phyloP scores from a whole-genome alignment of 2,888 invertebrate genomes.

The Callimorpha dominula region DNA sequence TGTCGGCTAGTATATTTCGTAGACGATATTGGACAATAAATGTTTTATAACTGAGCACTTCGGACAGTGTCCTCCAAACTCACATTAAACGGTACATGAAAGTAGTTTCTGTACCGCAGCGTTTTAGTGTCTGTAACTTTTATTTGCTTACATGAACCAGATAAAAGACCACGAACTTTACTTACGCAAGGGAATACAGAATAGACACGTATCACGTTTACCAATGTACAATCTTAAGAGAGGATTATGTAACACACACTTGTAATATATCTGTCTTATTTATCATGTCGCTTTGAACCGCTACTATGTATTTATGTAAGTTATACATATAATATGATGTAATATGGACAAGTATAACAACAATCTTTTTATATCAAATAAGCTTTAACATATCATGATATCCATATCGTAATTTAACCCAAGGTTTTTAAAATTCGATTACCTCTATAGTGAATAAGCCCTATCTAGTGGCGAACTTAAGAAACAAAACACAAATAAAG shows the following conservation, averaged over 20 bases:
- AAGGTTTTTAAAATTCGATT: no score
- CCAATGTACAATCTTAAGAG: conserved; percentile 26
- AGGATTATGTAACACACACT: conserved; percentile 34
- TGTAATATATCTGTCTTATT: conserved; percentile 32
- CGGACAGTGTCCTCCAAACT: conserved; percentile 24
- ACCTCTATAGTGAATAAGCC: no score
- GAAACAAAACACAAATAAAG: no score
- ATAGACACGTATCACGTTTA: conserved; percentile 29
- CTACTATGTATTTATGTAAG: conserved; percentile 9
- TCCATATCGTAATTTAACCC: no score
- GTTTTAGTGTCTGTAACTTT: conserved; percentile 27
- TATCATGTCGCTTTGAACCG: conserved; percentile 31
- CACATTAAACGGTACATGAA: conserved; percentile 26
- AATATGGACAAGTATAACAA: no score
- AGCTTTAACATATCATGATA: no score
- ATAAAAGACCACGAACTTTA: conserved; percentile 21
- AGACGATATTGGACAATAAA: conserved; percentile 25
- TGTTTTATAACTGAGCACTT: conserved; percentile 24
- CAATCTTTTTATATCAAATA: no score
- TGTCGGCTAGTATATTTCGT: conserved; percentile 32
- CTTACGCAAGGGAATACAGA: conserved; percentile 29
- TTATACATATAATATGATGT: neutral
- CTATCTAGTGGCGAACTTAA: no score
- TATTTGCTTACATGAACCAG: conserved; percentile 24
- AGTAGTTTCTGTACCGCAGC: conserved; percentile 20